These are phyloP conservation scores for Netta rufina DNA, from an alignment of 2,797 vertebrate species.

Conservation along the genomic window DNA sequence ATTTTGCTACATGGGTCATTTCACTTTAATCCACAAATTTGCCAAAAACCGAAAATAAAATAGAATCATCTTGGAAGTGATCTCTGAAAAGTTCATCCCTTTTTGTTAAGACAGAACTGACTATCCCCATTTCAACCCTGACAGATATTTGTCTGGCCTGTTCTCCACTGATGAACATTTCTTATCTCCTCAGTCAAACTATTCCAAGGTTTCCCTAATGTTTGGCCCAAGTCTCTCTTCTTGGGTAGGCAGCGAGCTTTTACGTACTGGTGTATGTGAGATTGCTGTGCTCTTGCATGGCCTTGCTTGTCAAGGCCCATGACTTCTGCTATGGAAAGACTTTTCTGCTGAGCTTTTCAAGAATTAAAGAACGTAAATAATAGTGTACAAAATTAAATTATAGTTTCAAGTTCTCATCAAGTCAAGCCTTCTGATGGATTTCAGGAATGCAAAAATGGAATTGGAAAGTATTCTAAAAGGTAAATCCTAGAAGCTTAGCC, in stretches of 20 bases:
- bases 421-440: not conserved
- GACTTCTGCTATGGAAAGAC: not conserved
- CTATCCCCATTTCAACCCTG: not conserved
- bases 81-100: not conserved
- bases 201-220: not conserved
- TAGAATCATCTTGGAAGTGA: not conserved
- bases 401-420: not conserved
- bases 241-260: not conserved
- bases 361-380: not conserved
- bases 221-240: not conserved
- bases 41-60: not conserved
- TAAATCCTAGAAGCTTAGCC: not conserved
- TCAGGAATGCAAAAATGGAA: not conserved
- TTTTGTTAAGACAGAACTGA: not conserved
- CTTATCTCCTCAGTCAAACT: not conserved
- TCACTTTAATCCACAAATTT: not conserved
- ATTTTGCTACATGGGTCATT: not conserved
- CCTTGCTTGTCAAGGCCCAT: not conserved
- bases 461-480: not conserved
- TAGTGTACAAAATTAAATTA: not conserved
- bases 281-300: not conserved
- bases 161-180: not conserved
- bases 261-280: not conserved
- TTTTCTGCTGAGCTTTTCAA: not conserved
- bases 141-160: not conserved